Evolutionary conservation across 2,888 invertebrate species (phyloP), one percentile per base, ranked within the genome.

Genomic region (Colostygia pectinataria): DNA sequence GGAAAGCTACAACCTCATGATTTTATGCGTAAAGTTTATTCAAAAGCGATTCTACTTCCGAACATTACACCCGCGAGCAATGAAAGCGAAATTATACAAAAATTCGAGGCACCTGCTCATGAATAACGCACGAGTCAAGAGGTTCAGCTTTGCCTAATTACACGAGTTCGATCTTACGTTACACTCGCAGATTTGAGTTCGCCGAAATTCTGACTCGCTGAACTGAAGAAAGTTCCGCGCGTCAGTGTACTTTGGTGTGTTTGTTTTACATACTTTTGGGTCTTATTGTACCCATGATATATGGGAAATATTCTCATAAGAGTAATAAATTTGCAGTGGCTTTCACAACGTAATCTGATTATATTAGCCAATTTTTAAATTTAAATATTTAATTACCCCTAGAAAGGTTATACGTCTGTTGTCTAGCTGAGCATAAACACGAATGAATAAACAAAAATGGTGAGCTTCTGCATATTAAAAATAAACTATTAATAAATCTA

Each of bases 161-260:
- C 48, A 36, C 20, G 46, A 44, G 39, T 57, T 55, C 55, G 57
- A 60, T 55, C 53, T 55, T 50, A 42, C 49, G 48, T 55, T 50
- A 42, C 49, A 50, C 53, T 49, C 27, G 32, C 42, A 38, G 37
- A 42, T 38, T 39, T 27, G 38, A 39, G 45, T 38, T 42, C 40
- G 40, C 40, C 12, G 18, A 38, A 33, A 38, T 39, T 39, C 33
- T 6, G 28, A 24, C 27, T 41, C 25, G 9, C 37, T 49, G 28
- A 42, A 37, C 37, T 34, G 39, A 13, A 34, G 20, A 27, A 49
- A 67, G 59, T 70, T 70, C 64, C 57, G 49, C 51, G 43, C 59
- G 59, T 56, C 59, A 64, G 61, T 66, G 58, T 68, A 61, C 62
- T 65, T 66, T 63, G 31, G 37, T 38, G 42, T 27, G 53, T 55